Base-by-base conservation (phyloP, 2,888 invertebrate species). In the Eristalis pertinax region DNA sequence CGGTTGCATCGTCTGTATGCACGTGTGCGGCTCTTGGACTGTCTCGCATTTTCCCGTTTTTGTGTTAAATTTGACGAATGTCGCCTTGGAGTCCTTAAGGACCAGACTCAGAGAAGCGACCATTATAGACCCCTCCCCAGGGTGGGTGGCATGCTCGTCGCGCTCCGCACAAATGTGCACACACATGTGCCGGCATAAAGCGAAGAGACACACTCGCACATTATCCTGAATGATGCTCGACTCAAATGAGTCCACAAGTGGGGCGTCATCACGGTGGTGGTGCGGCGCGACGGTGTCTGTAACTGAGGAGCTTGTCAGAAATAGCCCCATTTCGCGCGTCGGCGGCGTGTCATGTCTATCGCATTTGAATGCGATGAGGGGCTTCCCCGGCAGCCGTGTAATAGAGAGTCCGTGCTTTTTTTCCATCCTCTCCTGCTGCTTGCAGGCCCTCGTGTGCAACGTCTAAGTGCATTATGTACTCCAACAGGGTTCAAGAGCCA, bases 401-500 rank as follows among this genome's bases (percentile, higher is more conserved):
- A 87, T 84, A 84, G 84, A 80, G 68, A 60, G 13, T 50, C 19
- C 19, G 8, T 19, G 74, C 78, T 69, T 24, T 62, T 50, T 72
- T 75, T 67, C 26, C 32, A 32, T 32, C 10, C 32, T 32, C 32
- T 24, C n/a, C 22, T 38, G 29, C 24, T 56, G 8, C 41, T 64
- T 75, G 26, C 67, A 72, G 72, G 43, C 68, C 79, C 73, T 80
- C 75, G 62, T 68, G 80, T 79, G 78, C 26, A 83, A 68, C 72
- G 87, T 87, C 84, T 87, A 87, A 84, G 80, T 87, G 87, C 79
- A 87, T 87, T 84, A 80, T 84, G 87, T 84, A 87, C 87, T 87
- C 87, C 72, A 87, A 87, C 79, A 76, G 84, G 87, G 73, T 69
- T 87, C 79, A 87, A 87, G 87, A 83, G 87, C 68, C 84, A 80